phyloP scores from a whole-genome alignment of 1,140 invertebrate genomes.

The Nomia melanderi region DNA sequence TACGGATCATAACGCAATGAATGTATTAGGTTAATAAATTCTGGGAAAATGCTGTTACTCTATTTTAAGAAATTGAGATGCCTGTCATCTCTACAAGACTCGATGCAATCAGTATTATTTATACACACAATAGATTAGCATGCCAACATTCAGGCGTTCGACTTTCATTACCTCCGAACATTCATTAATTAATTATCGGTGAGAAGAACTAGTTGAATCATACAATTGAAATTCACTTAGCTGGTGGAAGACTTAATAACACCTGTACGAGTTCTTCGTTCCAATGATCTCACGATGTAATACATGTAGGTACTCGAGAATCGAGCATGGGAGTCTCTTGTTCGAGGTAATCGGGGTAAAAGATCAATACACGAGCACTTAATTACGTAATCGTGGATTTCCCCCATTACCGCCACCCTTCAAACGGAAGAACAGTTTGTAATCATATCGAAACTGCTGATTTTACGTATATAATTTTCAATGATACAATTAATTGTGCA shows the following conservation, averaged over 20 bases:
- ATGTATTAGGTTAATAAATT: no score
- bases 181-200: not conserved
- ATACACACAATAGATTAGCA: not conserved
- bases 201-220: not conserved
- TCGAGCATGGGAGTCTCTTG: slow-evolving; percentile 20
- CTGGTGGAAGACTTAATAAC: not conserved
- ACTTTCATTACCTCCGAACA: not conserved
- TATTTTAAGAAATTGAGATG: no score
- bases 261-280: not conserved
- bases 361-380: slow-evolving; percentile 17
- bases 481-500: no score
- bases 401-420: not conserved
- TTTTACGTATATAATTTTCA: no score
- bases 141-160: not conserved
- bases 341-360: slow-evolving; percentile 14
- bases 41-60: no score
- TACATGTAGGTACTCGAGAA: not conserved
- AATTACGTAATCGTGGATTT: slow-evolving; percentile 5
- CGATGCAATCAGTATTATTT: not conserved
- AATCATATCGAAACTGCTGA: no score
- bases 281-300: slow-evolving; percentile 5
- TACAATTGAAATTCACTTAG: slow-evolving; percentile 7
- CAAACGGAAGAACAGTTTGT: no score
- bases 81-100: no score
- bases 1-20: no score